Percentiles rank a stretch among this genome's conserved stretches.
These are phyloP conservation scores for Tethya wilhelma DNA, from an alignment of 37 sponge, comb jelly and placozoan species.

Conservation along the genomic window DNA sequence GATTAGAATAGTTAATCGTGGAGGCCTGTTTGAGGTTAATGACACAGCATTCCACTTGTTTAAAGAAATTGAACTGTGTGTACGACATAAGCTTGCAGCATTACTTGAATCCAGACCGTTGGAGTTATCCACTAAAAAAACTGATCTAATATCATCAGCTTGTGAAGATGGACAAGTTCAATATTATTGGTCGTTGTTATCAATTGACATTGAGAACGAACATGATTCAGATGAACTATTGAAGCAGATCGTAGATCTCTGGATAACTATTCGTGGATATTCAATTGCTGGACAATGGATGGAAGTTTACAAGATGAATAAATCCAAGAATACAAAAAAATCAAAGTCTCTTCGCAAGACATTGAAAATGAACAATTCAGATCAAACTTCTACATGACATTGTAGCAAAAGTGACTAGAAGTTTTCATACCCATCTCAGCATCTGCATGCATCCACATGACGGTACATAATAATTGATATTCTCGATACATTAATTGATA, in stretches of 20 bases:
- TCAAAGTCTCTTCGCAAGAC: no score
- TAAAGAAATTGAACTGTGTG: constrained; percentile 25
- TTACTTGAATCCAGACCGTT: not conserved
- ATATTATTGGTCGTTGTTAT: constrained; percentile 46
- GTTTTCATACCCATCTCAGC: no score
- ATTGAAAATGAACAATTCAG: no score
- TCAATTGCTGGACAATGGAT: constrained; percentile 33
- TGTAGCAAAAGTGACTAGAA: no score
- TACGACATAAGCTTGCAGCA: constrained; percentile 5
- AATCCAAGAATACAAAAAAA: no score
- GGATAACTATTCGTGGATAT: constrained; percentile 43
- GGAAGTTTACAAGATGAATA: no score
- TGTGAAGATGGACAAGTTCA: constrained; percentile 17
- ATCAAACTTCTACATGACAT: no score
- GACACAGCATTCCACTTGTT: constrained; percentile 23
- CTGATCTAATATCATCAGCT: constrained; percentile 11
- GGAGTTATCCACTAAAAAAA: not conserved
- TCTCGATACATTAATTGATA: no score
- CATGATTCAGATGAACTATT: no score
- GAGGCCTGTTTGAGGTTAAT: constrained; percentile 45
- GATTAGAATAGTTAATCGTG: constrained; percentile 15
- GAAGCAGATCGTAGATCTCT: constrained; percentile 35
- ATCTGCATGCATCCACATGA: no score
- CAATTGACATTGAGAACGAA: no score
- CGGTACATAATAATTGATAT: no score